phyloP scores from a whole-genome alignment of 2,888 invertebrate species.

The Drosophila picticornis region DNA sequence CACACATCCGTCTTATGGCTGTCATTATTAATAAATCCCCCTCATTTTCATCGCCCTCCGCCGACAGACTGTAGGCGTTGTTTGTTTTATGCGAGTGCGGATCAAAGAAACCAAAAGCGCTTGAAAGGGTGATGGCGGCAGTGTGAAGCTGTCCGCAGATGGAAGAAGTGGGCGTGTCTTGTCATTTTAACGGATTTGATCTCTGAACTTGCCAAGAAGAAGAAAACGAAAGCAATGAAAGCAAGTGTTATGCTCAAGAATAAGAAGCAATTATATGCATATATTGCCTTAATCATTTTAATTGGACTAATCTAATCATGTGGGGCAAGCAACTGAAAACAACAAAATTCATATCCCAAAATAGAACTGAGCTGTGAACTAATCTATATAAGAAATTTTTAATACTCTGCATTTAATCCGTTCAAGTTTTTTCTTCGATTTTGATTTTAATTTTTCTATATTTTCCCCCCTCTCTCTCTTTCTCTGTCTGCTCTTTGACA shows the following conservation, averaged over 20 bases:
- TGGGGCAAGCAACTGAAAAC: slow-evolving; percentile 12
- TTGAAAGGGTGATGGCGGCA: background rate
- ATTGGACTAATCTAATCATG: slow-evolving; percentile 70
- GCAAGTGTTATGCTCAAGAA: slow-evolving; percentile 17
- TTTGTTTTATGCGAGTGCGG: slow-evolving; percentile 65
- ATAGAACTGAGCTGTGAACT: slow-evolving; percentile 20
- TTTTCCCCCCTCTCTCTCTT: background rate
- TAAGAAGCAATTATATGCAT: slow-evolving; percentile 10
- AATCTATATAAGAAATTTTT: slow-evolving; percentile 15
- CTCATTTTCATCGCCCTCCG: slow-evolving; percentile 11
- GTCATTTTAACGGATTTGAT: slow-evolving; percentile 66
- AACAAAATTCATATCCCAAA: slow-evolving; percentile 16
- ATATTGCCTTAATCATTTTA: slow-evolving; percentile 51
- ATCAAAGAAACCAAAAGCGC: slow-evolving; percentile 50
- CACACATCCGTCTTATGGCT: slow-evolving; percentile 21
- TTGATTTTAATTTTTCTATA: slow-evolving; percentile 15
- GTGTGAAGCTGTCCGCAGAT: slow-evolving; percentile 3
- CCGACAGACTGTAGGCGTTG: slow-evolving; percentile 37
- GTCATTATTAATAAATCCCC: slow-evolving; percentile 53
- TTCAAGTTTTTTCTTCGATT: slow-evolving; percentile 24
- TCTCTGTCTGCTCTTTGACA: slow-evolving; percentile 21
- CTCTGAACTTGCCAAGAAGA: slow-evolving; percentile 56
- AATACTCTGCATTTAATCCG: slow-evolving; percentile 33
- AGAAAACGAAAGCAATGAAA: slow-evolving; percentile 2
- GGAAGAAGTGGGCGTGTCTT: slow-evolving; percentile 45